Evolutionary conservation across 2,888 invertebrate genomes (phyloP), one percentile per base, ranked within the genome.

Genomic region (Sarcophaga carnaria): DNA sequence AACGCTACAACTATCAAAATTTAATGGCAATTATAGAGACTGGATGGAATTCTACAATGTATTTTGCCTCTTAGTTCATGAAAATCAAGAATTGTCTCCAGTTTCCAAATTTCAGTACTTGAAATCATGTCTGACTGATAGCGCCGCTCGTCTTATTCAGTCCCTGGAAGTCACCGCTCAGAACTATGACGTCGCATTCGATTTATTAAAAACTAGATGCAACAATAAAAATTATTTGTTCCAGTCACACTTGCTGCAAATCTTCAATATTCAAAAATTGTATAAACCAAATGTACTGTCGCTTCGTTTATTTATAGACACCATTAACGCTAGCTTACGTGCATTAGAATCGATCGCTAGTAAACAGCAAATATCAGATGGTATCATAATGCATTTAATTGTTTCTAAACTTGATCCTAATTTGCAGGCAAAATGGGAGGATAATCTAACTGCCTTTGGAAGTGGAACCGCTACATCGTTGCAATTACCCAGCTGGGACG

Each of bases 41-140:
- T 88, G 81, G 85, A 63, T 86, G 72, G 63, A 81, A n/a, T 88
- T 88, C 20, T 75, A 75, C 59, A 86, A 86, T 27, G 70, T 86
- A 76, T 88, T 76, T 63, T 70, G 63, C 25, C 37, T 76, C 3
- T 67, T 87, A 0, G 82, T 81, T 22, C 87, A 87, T 14, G 45
- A 82, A n/a, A 87, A 82, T 62, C 49, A 66, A 20, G 83, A 85
- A 8, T 27, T 86, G 12, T 77, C 76, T 10, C 69, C 70, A 45
- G 74, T 86, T n/a, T 81, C 76, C 20, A 80, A 75, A 17, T 86
- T 83, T 75, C 85, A 88, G 22, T 83, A 86, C 45, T 71, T 86
- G 3, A 79, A 80, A 11, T 84, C 84, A 5, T 82, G 80, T 71
- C 67, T 88, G 47, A 76, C 63, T 47, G 84, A 67, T 12, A 67